phyloP scores from a whole-genome alignment of 2,888 invertebrate genomes.

The Sphaeridia pumilis region DNA sequence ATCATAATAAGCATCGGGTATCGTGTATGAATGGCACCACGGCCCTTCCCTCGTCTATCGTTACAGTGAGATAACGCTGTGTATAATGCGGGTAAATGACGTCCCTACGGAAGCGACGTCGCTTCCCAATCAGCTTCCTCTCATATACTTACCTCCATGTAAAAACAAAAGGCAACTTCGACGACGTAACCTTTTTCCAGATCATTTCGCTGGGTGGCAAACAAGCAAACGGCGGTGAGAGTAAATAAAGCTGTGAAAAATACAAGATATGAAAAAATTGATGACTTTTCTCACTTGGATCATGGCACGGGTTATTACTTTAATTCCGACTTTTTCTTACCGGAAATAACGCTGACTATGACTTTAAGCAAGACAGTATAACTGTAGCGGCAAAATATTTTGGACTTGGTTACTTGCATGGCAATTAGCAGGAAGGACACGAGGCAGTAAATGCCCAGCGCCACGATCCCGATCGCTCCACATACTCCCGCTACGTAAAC shows the following conservation, averaged over 20 bases:
- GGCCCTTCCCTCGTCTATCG: neutral
- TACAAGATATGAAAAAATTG: neutral
- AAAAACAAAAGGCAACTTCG: conserved; percentile 70
- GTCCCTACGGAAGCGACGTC: too few species aligned
- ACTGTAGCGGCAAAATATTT: conserved; percentile 64
- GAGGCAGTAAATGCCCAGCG: conserved; percentile 64
- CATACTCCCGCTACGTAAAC: conserved; percentile 71
- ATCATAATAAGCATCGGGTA: neutral
- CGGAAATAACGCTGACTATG: conserved; percentile 60
- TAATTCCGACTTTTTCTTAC: conserved; percentile 46
- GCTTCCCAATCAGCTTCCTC: neutral
- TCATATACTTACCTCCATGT: conserved; percentile 59
- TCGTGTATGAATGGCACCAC: neutral
- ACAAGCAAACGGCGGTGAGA: conserved; percentile 66
- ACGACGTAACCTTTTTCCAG: conserved; percentile 58
- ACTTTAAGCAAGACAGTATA: conserved; percentile 66
- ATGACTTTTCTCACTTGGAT: neutral
- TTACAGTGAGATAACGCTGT: neutral
- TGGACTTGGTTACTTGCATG: conserved; percentile 74
- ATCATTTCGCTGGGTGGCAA: conserved; percentile 76
- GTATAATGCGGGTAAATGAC: neutral
- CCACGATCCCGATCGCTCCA: conserved; percentile 59
- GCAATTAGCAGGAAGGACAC: conserved; percentile 71
- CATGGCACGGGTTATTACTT: neutral
- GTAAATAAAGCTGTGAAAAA: conserved; percentile 59